phyloP scores from a whole-genome alignment of 1,140 invertebrate species.

The Rhopalosiphum maidis region DNA sequence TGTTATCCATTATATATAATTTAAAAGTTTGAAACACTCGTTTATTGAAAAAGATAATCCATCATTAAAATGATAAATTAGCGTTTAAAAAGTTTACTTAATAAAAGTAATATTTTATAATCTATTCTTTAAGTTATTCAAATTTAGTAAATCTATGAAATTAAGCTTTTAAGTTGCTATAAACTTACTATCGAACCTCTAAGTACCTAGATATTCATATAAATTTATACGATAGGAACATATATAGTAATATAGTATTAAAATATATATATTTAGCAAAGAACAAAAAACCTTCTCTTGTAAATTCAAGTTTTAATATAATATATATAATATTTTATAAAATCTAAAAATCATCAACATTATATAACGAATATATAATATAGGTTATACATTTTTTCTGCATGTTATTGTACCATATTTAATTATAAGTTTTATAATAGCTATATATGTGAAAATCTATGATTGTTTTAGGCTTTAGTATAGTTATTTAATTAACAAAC shows the following conservation, averaged over 20 bases:
- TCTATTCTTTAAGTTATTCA: not conserved
- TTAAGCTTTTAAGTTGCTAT: not conserved
- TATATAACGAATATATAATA: not conserved
- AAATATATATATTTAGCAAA: too few species aligned
- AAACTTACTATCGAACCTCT: not conserved
- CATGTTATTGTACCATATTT: not conserved
- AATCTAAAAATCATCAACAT: not conserved
- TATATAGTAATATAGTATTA: too few species aligned
- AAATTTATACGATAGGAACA: too few species aligned
- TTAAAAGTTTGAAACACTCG: not conserved
- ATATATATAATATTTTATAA: not conserved
- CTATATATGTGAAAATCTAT: too few species aligned
- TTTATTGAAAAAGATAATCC: not conserved
- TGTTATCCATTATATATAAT: not conserved
- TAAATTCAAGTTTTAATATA: not conserved
- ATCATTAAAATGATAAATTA: not conserved
- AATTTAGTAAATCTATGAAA: not conserved
- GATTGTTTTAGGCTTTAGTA: too few species aligned
- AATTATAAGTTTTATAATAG: not conserved
- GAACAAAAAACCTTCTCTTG: not conserved
- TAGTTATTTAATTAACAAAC: too few species aligned
- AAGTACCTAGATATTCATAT: too few species aligned
- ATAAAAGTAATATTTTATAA: not conserved
- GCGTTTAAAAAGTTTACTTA: not conserved
- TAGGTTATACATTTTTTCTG: too few species aligned